These are phyloP conservation scores for Zootermopsis nevadensis DNA, from an alignment of 2,888 invertebrate genomes.

Conservation along the genomic window DNA sequence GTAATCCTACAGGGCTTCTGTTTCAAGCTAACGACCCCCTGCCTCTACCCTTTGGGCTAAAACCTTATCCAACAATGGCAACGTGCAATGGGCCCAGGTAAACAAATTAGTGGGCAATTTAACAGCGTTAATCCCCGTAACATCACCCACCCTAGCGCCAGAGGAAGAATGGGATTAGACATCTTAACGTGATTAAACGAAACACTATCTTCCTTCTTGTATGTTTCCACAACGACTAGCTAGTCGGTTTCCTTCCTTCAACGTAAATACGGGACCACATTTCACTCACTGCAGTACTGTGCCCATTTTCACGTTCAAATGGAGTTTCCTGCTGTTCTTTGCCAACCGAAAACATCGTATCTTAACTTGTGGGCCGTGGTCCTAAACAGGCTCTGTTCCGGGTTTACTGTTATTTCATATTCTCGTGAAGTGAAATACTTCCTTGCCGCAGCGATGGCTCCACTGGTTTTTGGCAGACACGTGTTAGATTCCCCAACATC, in stretches of 20 bases:
- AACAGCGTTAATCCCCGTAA: conserved; percentile 38
- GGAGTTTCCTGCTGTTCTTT: no score
- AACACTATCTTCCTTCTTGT: not conserved
- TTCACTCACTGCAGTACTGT: not conserved
- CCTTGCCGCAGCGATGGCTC: no score
- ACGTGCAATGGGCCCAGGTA: conserved; percentile 37
- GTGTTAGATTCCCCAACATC: no score
- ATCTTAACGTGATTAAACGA: conserved; percentile 48
- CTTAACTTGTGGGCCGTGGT: no score
- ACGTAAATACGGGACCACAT: no score
- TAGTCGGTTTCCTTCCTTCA: not conserved
- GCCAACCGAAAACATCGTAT: no score
- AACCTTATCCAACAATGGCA: conserved; percentile 27
- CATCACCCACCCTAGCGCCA: not conserved
- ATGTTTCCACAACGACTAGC: not conserved
- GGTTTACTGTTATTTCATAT: no score
- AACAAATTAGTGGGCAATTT: conserved; percentile 50
- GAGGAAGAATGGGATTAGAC: conserved; percentile 43
- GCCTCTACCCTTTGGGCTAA: not conserved
- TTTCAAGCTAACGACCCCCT: not conserved
- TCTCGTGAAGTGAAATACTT: no score
- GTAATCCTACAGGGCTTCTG: conserved; percentile 1
- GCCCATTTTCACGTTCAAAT: not conserved
- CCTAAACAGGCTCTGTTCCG: no score
- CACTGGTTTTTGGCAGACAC: no score